phyloP scores from a whole-genome alignment of 2,797 vertebrate genomes.

The Champsocephalus esox region DNA sequence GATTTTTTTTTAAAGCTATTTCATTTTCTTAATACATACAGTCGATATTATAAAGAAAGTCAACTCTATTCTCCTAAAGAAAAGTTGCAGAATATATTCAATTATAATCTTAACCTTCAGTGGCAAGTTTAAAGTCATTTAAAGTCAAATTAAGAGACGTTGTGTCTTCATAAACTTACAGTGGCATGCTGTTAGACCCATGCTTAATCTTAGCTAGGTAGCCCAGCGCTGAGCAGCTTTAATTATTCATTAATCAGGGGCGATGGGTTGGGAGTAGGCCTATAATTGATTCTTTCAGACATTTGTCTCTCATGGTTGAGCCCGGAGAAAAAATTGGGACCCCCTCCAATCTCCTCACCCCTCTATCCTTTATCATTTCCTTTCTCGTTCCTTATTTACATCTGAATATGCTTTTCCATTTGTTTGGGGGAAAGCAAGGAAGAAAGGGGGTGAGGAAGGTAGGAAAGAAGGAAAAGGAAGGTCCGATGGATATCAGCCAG shows the following conservation, averaged over 20 bases:
- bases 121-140: constrained; percentile 12
- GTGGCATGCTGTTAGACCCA: constrained; percentile 41
- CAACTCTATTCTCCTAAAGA: neutral
- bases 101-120: neutral
- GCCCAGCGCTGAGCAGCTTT: constrained; percentile 61
- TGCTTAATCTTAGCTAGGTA: constrained; percentile 62
- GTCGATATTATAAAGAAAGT: too few species aligned
- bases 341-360: constrained; percentile 45
- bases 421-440: neutral
- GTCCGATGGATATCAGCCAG: constrained; percentile 19
- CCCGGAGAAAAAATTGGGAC: constrained; percentile 50
- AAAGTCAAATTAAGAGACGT: constrained; percentile 29
- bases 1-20: too few species aligned
- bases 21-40: neutral
- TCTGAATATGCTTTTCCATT: constrained; percentile 16
- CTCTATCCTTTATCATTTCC: constrained; percentile 25
- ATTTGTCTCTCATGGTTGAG: constrained; percentile 73
- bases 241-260: constrained; percentile 82
- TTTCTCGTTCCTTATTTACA: constrained; percentile 16
- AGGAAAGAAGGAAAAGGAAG: neutral
- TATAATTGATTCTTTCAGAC: constrained; percentile 80
- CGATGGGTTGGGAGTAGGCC: constrained; percentile 62
- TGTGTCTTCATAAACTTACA: constrained; percentile 45
- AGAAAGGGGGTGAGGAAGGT: neutral
- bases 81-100: neutral